Base-by-base conservation (phyloP, 1,140 invertebrate genomes). In the Andrena cerasifolii region DNA sequence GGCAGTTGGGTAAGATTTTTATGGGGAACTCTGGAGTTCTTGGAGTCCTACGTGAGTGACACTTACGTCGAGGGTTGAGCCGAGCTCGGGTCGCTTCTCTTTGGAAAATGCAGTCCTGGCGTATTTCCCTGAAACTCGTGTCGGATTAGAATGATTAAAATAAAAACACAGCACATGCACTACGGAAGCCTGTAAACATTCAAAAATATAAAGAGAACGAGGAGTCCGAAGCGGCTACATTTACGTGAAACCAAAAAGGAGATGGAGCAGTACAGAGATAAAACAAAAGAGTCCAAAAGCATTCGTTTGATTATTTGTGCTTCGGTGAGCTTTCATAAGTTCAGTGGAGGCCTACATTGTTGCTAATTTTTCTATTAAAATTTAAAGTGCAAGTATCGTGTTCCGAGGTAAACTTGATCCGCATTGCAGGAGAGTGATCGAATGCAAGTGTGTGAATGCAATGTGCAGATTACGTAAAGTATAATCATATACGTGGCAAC, bases 121-220 rank as follows among this genome's bases (percentile, higher is more conserved):
- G 76, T 65, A 66, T 89, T 87, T 68, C 86, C 88, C 88, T 89
- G 87, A 88, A 89, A 89, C 80, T 89, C 78, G 67, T 83, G 16
- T 87, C 21, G 63, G 80, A 86, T 89, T 89, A 88, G 84, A 73
- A 86, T 73, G 24, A 80, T 83, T 87, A 82, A 87, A 79, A 81
- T 72, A 81, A 26, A 78, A 76, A 65, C 12, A 63, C 16, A 56
- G 68, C 72, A 76, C 84, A 87, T 88, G 77, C 79, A 86, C 80
- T 86, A 87, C 78, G 58, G 16, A 85, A 83, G 83, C 75, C 81
- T 84, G 72, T 71, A 84, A 84, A 73, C 36, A 73, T 49, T 18
- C 31, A 72, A 73, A 70, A 62, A 31, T 33, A 65, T 36, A 66
- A 71, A 24, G 14, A 68, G 59, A 73, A 73, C 8, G 31, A 59